These are phyloP conservation scores for Arge pagana DNA, from an alignment of 2,888 invertebrate species.

Conservation along the genomic window DNA sequence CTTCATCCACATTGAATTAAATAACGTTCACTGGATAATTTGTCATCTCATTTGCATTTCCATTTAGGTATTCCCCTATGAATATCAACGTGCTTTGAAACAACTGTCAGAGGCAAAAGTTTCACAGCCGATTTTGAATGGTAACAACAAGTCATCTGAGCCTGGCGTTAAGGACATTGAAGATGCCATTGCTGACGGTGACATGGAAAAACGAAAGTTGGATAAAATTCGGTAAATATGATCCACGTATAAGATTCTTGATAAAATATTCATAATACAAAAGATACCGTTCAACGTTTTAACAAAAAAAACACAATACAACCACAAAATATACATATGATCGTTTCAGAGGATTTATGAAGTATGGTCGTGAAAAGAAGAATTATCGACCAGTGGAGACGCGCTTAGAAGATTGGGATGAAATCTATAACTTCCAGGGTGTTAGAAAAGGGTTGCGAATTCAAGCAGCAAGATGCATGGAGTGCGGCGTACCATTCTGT, in stretches of 20 bases:
- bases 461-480: slow-evolving; percentile 97
- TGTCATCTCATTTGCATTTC: slow-evolving; percentile 8
- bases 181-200: slow-evolving; percentile 80
- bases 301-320: slow-evolving; percentile 10
- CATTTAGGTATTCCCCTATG: slow-evolving; percentile 86
- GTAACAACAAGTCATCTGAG: slow-evolving; percentile 53
- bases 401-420: slow-evolving; percentile 93
- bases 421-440: slow-evolving; percentile 87
- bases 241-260: slow-evolving; percentile 52
- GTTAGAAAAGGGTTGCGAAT: slow-evolving; percentile 87
- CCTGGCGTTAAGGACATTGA: slow-evolving; percentile 80
- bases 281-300: background rate
- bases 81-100: slow-evolving; percentile 89
- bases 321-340: too few relatives aligned
- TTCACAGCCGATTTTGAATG: slow-evolving; percentile 49
- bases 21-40: slow-evolving; percentile 11
- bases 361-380: slow-evolving; percentile 87
- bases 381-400: slow-evolving; percentile 85
- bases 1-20: too few relatives aligned
- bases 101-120: slow-evolving; percentile 62
- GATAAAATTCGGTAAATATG: slow-evolving; percentile 82
- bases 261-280: background rate
- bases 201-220: slow-evolving; percentile 77
- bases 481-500: slow-evolving; percentile 99
- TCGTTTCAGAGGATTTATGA: slow-evolving; percentile 87